Conservation (phyloP, 2,888 invertebrate genomes). For the Apoda limacodes region DNA sequence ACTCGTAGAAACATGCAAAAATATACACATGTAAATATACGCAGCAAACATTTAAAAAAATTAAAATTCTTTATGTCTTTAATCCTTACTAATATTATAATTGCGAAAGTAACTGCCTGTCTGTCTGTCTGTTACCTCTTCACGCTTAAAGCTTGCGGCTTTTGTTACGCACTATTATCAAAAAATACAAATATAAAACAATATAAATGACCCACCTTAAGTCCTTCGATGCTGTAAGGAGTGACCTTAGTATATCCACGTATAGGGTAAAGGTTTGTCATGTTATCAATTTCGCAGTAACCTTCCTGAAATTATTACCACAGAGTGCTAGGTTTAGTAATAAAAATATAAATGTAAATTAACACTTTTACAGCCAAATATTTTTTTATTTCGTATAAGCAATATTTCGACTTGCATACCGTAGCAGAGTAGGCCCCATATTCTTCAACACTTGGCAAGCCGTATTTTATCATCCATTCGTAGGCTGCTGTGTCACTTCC, state of each 20-base stretch:
- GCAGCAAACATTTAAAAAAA: constrained; percentile 1
- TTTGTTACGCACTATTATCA: too few relatives aligned
- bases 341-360: constrained; percentile 1
- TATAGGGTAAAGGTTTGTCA: constrained; percentile 74
- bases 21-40: too few relatives aligned
- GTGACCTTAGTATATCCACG: constrained; percentile 89
- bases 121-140: too few relatives aligned
- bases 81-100: neutral
- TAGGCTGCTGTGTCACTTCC: constrained; percentile 91
- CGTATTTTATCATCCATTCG: constrained; percentile 85
- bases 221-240: constrained; percentile 73
- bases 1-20: too few relatives aligned
- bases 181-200: too few relatives aligned
- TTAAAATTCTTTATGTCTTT: neutral
- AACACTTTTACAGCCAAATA: neutral
- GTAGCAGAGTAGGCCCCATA: constrained; percentile 89
- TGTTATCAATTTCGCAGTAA: constrained; percentile 80
- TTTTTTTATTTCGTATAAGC: neutral
- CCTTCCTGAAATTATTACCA: constrained; percentile 84
- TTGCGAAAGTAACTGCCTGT: too few relatives aligned
- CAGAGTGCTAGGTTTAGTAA: constrained; percentile 18
- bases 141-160: too few relatives aligned
- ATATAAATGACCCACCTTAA: constrained; percentile 71
- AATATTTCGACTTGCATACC: constrained; percentile 32
- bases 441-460: constrained; percentile 84